Conservation (phyloP, 2,113 vertebrate genomes). For the Cyrtonyx montezumae region DNA sequence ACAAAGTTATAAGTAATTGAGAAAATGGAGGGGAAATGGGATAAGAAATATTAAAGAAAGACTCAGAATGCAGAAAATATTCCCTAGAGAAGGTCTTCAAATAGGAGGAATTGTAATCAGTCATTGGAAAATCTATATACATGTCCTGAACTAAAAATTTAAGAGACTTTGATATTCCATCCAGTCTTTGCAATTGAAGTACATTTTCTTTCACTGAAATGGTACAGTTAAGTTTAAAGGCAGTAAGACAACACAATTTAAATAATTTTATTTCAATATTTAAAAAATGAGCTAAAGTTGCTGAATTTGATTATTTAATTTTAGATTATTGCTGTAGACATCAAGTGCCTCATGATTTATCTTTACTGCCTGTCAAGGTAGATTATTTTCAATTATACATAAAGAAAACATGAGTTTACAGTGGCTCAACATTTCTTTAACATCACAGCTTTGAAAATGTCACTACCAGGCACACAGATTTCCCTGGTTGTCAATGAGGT, state of each 20-base stretch:
- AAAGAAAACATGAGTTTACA: neutral
- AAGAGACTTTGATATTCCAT: neutral
- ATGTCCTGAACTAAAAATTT: neutral
- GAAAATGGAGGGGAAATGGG: neutral
- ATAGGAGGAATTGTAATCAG: neutral
- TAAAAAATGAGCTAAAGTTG: neutral
- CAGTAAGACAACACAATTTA: neutral
- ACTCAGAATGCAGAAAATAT: neutral
- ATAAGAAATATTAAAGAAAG: neutral
- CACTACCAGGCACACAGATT: neutral
- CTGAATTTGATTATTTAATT: neutral
- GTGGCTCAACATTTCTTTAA: neutral
- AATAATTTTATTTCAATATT: neutral
- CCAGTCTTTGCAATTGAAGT: neutral
- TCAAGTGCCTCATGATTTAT: neutral
- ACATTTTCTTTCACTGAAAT: neutral
- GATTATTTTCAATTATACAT: neutral
- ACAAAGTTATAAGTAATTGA: neutral
- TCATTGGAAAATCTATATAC: neutral
- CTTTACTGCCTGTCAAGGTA: neutral
- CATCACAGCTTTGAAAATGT: neutral
- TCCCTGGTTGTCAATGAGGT: neutral
- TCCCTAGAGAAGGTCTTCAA: neutral
- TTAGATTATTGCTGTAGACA: rapidly evolving
- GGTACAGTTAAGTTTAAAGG: rapidly evolving